A percentile compares a stretch with the other conserved stretches of the same genome.
phyloP scores from a whole-genome alignment of 1,140 invertebrate genomes.

The Drosophila watanabei region DNA sequence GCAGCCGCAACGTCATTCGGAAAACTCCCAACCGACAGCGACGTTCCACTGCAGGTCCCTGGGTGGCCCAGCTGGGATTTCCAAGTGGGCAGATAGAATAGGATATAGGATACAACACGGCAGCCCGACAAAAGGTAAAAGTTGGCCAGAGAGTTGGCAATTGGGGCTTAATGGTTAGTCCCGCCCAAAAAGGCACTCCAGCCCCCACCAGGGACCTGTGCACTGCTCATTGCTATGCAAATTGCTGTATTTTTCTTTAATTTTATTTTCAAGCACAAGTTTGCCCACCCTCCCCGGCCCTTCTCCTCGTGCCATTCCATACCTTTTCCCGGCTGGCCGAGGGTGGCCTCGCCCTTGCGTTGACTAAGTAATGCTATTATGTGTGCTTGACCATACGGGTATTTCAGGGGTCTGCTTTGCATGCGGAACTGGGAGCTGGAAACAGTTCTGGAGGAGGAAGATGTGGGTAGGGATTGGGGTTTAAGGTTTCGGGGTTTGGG shows the following conservation, averaged over 20 bases:
- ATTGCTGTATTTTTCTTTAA: conserved; percentile 79
- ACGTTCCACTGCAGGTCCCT: not conserved
- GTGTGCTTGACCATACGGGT: conserved; percentile 49
- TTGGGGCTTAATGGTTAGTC: conserved; percentile 53
- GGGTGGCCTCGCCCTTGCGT: conserved; percentile 35
- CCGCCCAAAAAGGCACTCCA: conserved; percentile 15
- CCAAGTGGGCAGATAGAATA: conserved; percentile 9
- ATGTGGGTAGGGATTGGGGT: conserved; percentile 5
- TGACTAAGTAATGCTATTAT: conserved; percentile 53
- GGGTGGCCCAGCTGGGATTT: conserved; percentile 20
- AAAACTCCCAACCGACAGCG: conserved; percentile 20
- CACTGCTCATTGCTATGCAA: conserved; percentile 73
- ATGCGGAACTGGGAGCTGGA: conserved; percentile 15
- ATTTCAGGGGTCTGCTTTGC: conserved; percentile 18
- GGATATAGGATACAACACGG: not conserved
- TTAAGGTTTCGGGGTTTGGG: conserved; percentile 25
- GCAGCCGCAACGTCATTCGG: conserved; percentile 39
- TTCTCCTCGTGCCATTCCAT: not conserved
- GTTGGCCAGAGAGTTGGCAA: conserved; percentile 51
- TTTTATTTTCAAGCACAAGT: conserved; percentile 69
- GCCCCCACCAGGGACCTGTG: conserved; percentile 12
- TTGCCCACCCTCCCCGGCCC: not conserved
- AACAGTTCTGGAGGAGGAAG: not conserved
- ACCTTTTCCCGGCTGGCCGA: conserved; percentile 1
- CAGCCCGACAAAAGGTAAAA: conserved; percentile 48